Evolutionary conservation across 53 echinoderm and acorn worm genomes (phyloP), one percentile per base, ranked within the genome.

Genomic region (Zoroaster sp.): DNA sequence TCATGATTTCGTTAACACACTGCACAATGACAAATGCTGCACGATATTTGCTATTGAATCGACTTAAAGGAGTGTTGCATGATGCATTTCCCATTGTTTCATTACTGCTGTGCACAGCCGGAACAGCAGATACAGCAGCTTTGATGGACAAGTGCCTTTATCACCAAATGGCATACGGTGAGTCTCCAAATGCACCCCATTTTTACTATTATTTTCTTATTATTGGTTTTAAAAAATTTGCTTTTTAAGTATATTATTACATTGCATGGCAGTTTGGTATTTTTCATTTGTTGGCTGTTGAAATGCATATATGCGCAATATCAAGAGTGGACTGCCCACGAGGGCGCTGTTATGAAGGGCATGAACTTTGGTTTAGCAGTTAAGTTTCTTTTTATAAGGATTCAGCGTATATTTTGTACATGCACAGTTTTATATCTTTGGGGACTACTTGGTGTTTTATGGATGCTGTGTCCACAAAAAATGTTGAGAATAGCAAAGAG

Each of bases 111-210:
- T 91, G 68, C 87, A 77, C 88, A 96, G 96, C 45, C 92, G 91
- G 41, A 93, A 95, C 69, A 90, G 87, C 83, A 70, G 79, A 87
- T 92, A 89, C 88, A 83, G 92, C 78, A 97, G 95, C 94, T 95
- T 93, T 89, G 97, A 97, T 79, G 97, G 93, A 63, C 91, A 89
- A 68, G 86, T 95, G 21, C 92, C 97, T 51, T 76, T 90, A 36
- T 95, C 97, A 51, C 94, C 92, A 20, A 80, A 92, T 79, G 93
- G 93, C 40, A 93, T 93, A 35, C 92, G 91, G 90, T 93, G 91
- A 93, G 93, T 93, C 59, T 35, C 12, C 36, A 76, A 25, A 75
- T 28, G 4, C 28, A 13, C 75, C 23, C 44, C 40, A 32, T 21
- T 4, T 38, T 23, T 83, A 2, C 15, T 11, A 21, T 34, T 35